phyloP scores from a whole-genome alignment of 23 tunicate species.

The Styela plicata region DNA sequence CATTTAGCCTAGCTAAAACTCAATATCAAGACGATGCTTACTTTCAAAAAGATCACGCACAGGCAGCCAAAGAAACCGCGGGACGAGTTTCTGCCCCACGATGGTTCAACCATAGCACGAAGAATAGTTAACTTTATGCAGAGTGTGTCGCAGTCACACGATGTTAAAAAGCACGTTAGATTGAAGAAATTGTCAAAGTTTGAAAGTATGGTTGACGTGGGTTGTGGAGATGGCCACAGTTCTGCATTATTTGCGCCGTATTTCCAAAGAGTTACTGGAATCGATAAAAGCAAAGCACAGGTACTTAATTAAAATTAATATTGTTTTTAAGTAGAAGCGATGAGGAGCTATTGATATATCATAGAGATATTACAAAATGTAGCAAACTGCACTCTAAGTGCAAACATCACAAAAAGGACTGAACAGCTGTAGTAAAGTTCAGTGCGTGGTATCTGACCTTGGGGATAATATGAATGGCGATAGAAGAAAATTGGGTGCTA shows the following conservation, averaged over 20 bases:
- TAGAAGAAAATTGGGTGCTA: no score
- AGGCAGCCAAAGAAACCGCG: background rate
- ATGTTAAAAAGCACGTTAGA: background rate
- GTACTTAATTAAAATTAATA: no score
- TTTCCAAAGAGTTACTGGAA: conserved; percentile 12
- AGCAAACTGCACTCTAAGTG: background rate
- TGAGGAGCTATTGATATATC: no score
- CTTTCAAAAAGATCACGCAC: background rate
- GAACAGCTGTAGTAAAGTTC: background rate
- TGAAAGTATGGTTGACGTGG: conserved; percentile 31
- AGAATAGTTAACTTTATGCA: conserved; percentile 17
- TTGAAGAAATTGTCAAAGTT: background rate
- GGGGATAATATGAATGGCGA: no score
- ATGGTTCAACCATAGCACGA: background rate
- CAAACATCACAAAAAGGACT: background rate
- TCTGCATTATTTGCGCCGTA: conserved; percentile 17
- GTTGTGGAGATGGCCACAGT: conserved; percentile 25
- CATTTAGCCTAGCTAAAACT: no score
- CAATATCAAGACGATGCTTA: no score
- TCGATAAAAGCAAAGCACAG: conserved; percentile 28
- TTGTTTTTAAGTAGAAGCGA: no score
- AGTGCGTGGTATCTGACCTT: no score
- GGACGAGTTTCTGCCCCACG: background rate
- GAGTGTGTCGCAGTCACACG: background rate
- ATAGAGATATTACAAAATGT: background rate